phyloP scores from a whole-genome alignment of 2,797 vertebrate genomes.

The Amniataba percoides region DNA sequence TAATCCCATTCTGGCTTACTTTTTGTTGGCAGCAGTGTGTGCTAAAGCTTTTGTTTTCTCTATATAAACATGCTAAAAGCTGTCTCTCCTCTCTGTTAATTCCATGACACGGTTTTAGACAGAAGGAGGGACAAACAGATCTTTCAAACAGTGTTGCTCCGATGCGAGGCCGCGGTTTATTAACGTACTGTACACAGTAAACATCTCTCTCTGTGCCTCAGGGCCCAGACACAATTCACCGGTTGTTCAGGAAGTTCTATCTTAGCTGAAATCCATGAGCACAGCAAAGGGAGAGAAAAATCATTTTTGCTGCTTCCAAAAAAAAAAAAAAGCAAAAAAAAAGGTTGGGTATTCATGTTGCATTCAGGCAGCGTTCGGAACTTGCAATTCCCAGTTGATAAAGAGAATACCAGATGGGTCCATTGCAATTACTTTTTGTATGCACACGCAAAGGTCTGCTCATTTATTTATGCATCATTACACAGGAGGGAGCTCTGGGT shows the following conservation, averaged over 20 bases:
- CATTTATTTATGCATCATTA: slow-evolving; percentile 71
- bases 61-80: slow-evolving; percentile 43
- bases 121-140: slow-evolving; percentile 7
- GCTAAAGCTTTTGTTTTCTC: slow-evolving; percentile 52
- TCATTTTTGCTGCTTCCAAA: slow-evolving; percentile 51
- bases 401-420: slow-evolving; percentile 67
- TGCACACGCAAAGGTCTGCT: slow-evolving; percentile 63
- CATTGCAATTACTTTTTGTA: slow-evolving; percentile 65
- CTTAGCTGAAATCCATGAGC: slow-evolving; percentile 42
- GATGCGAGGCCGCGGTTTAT: slow-evolving; percentile 41
- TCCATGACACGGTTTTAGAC: slow-evolving; percentile 32
- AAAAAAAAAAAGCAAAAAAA: slow-evolving; percentile 42
- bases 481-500: slow-evolving; percentile 53
- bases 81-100: slow-evolving; percentile 33
- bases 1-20: slow-evolving; percentile 48
- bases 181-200: slow-evolving; percentile 51
- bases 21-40: slow-evolving; percentile 34
- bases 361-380: slow-evolving; percentile 50
- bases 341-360: slow-evolving; percentile 36
- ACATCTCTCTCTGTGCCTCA: slow-evolving; percentile 39
- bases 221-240: slow-evolving; percentile 36
- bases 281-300: slow-evolving; percentile 35
- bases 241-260: slow-evolving; percentile 57
- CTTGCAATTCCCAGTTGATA: slow-evolving; percentile 58
- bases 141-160: slow-evolving; percentile 26